Conservation (phyloP, 2,888 invertebrate genomes). For the Tanytarsus gracilentus region DNA sequence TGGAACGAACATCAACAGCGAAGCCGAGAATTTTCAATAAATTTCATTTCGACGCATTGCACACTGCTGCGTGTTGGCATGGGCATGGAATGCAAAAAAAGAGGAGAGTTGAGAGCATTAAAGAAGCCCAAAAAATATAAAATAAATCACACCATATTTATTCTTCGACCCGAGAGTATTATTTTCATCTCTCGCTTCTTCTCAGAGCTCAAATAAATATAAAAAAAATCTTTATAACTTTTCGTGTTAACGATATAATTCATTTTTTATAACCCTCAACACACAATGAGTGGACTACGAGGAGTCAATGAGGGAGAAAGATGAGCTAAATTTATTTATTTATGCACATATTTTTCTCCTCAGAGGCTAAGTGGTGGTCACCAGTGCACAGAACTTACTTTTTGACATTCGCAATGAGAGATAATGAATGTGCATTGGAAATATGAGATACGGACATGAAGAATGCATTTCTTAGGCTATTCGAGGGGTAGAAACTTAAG, state of each 20-base stretch:
- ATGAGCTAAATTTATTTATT: no score
- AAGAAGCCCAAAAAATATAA: constrained; percentile 12
- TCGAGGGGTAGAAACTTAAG: no score
- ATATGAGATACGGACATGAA: no score
- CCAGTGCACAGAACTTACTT: no score
- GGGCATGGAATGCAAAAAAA: not conserved
- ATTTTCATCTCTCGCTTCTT: not conserved
- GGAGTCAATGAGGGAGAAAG: not conserved
- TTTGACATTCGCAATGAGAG: no score
- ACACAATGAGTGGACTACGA: not conserved
- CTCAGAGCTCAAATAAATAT: not conserved
- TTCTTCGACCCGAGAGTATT: constrained; percentile 10
- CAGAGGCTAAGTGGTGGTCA: no score
- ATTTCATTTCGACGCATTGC: constrained; percentile 1
- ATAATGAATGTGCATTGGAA: no score
- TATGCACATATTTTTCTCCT: no score
- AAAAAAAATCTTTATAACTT: constrained; percentile 1
- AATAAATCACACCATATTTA: constrained; percentile 26
- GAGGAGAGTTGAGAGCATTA: not conserved
- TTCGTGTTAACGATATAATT: constrained; percentile 27
- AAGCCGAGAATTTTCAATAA: constrained; percentile 3
- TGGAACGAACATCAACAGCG: not conserved
- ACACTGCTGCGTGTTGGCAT: not conserved
- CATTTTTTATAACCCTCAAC: constrained; percentile 12
- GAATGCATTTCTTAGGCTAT: no score